These are phyloP conservation scores for Melipona quadrifasciata DNA, from an alignment of 1,140 invertebrate species.

Conservation along the genomic window DNA sequence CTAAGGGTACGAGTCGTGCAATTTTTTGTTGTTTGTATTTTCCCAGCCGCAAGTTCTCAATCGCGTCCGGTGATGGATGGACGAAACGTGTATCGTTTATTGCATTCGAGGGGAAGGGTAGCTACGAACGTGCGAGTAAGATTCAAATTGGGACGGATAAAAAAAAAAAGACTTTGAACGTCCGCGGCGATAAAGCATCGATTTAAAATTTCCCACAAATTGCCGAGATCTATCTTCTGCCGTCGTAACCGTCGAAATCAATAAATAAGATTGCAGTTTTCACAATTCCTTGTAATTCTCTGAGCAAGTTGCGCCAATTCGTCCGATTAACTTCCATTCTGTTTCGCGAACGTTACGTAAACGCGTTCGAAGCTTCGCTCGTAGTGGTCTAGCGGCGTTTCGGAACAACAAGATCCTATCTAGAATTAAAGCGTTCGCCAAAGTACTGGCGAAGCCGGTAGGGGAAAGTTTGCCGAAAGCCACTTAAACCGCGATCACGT, in stretches of 20 bases:
- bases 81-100: background rate
- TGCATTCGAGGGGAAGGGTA: background rate
- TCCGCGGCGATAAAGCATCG: too few relatives aligned
- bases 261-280: background rate
- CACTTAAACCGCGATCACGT: slow-evolving; percentile 41
- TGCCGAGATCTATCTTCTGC: too few relatives aligned
- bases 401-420: slow-evolving; percentile 7
- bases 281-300: background rate
- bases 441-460: background rate
- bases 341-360: background rate
- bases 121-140: background rate
- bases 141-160: too few relatives aligned
- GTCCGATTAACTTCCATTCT: background rate
- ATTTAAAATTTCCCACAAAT: background rate
- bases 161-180: too few relatives aligned
- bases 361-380: background rate
- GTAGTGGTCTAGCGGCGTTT: background rate
- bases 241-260: background rate
- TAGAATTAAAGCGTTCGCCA: slow-evolving; percentile 28
- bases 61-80: background rate
- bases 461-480: slow-evolving; percentile 39
- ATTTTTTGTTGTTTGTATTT: too few relatives aligned
- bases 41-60: background rate
- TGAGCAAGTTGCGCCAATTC: background rate
- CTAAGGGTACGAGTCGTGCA: too few relatives aligned